A percentile compares a stretch with the other conserved stretches of the same genome.
Conservation (phyloP, 2,113 vertebrate genomes). For the Anarhynchus alexandrinus region DNA sequence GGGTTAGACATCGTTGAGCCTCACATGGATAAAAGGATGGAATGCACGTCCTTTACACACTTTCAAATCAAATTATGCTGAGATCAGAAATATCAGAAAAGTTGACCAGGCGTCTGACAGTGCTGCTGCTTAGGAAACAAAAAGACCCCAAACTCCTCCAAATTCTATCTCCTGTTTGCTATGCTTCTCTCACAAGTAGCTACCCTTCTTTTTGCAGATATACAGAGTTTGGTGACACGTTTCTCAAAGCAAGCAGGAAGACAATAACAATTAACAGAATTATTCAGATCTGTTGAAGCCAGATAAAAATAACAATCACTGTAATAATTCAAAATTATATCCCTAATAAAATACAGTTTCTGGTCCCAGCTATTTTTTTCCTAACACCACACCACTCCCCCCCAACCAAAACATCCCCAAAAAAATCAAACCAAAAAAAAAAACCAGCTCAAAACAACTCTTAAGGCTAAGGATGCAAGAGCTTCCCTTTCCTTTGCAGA, state of each 20-base stretch:
- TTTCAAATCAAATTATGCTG: not conserved
- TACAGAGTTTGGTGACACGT: not conserved
- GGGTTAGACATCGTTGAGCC: not conserved
- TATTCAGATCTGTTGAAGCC: constrained; percentile 15
- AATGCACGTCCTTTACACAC: not conserved
- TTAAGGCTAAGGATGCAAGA: not conserved
- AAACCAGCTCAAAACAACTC: not conserved
- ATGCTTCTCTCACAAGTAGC: not conserved
- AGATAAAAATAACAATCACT: not conserved
- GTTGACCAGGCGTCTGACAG: not conserved
- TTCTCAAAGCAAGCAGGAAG: not conserved
- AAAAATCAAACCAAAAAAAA: not conserved
- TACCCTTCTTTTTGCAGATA: not conserved
- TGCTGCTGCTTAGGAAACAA: not conserved
- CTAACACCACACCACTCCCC: not conserved
- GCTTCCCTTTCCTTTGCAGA: not conserved
- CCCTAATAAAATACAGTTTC: not conserved
- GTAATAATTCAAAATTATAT: constrained; percentile 10
- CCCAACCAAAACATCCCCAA: not conserved
- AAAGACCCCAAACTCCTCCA: not conserved
- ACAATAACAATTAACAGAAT: constrained; percentile 16
- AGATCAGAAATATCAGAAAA: not conserved
- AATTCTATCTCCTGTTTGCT: not conserved
- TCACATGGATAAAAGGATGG: not conserved
- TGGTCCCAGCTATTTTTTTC: not conserved